Percentiles rank a stretch among this genome's conserved stretches.
phyloP scores from a whole-genome alignment of 2,113 vertebrate genomes.

The Papio anubis region DNA sequence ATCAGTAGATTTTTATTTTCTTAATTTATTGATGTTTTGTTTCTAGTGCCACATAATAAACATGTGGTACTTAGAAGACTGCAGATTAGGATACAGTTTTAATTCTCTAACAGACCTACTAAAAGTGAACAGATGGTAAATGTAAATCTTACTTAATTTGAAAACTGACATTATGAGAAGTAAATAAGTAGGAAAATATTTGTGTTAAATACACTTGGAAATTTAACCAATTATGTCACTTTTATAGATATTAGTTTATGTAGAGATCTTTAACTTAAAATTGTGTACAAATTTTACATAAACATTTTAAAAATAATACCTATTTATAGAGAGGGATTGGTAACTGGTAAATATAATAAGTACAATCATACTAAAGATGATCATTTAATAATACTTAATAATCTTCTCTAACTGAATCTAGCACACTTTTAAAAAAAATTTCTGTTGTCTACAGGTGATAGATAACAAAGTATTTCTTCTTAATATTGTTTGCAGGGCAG shows the following conservation, averaged over 20 bases:
- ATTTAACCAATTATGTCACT: background rate
- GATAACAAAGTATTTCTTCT: background rate
- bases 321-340: background rate
- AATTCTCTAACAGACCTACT: background rate
- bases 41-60: conserved; percentile 13
- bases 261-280: background rate
- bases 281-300: background rate
- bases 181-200: conserved; percentile 48
- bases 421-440: background rate
- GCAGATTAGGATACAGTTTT: conserved; percentile 10
- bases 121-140: conserved; percentile 56
- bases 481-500: background rate
- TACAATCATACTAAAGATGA: background rate
- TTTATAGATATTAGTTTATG: background rate
- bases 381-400: background rate
- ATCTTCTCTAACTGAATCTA: background rate
- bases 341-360: background rate
- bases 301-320: background rate
- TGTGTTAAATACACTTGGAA: conserved; percentile 10
- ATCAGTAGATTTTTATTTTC: background rate
- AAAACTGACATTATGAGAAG: conserved; percentile 42
- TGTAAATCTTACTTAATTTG: conserved; percentile 30
- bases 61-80: background rate
- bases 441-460: background rate
- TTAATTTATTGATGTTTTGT: background rate